These are phyloP conservation scores for Drosophila recens DNA, from an alignment of 2,888 invertebrate genomes.

Conservation along the genomic window DNA sequence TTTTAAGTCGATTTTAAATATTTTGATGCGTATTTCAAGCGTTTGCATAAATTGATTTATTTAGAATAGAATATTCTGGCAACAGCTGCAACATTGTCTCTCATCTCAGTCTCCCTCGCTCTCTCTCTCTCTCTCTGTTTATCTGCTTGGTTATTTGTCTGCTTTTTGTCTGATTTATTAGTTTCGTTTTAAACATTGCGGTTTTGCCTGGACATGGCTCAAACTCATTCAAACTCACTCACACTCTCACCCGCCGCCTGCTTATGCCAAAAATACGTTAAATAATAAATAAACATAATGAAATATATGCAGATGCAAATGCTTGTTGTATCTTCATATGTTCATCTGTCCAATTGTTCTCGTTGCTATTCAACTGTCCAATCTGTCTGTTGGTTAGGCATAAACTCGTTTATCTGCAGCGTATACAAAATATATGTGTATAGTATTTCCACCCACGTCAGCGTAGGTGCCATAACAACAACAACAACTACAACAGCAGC, in stretches of 20 bases:
- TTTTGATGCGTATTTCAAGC: conserved; percentile 54
- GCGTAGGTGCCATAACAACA: conserved; percentile 57
- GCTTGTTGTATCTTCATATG: conserved; percentile 56
- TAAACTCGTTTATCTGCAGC: conserved; percentile 63
- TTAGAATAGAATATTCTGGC: conserved; percentile 18
- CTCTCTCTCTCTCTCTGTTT: neutral
- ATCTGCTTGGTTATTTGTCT: conserved; percentile 58
- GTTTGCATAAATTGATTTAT: conserved; percentile 78
- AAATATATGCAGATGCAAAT: conserved; percentile 66
- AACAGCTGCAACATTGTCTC: conserved; percentile 20
- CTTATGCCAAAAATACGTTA: conserved; percentile 72
- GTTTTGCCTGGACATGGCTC: conserved; percentile 48
- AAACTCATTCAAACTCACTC: neutral
- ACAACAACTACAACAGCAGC: conserved; percentile 44
- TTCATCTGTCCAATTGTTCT: conserved; percentile 38
- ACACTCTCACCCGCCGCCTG: neutral
- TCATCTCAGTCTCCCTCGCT: neutral
- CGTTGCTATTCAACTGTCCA: conserved; percentile 26
- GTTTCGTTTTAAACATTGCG: conserved; percentile 74
- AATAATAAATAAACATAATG: conserved; percentile 78
- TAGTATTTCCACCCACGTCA: conserved; percentile 48
- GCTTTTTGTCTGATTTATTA: conserved; percentile 73
- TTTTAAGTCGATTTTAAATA: conserved; percentile 30
- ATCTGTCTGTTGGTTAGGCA: conserved; percentile 66
- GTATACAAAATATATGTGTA: conserved; percentile 44